Base-by-base conservation (phyloP, 1,140 invertebrate species). In the Magallana gigas region DNA sequence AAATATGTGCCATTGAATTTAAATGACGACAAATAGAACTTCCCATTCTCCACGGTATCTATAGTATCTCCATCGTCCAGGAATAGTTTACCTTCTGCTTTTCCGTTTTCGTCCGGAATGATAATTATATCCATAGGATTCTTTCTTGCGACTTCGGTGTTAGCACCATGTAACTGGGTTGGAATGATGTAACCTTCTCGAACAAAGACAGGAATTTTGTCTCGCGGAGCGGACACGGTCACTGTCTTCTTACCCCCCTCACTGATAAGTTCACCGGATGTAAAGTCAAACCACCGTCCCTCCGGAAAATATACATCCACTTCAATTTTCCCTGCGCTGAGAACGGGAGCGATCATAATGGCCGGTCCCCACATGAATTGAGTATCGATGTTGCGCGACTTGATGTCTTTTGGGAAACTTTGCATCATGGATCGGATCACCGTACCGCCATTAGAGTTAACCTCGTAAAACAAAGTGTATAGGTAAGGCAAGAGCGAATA, bases 281-380 rank as follows among this genome's bases (percentile, higher is more conserved):
- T 94, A 82, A 93, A 95, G 83, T 94, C 91, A 90, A 93, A 95
- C 94, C 94, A 95, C 12, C 92, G 88, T 23, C 92, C 93, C 56
- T 87, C 90, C 8, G 95, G 95, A 83, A 95, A 92, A 89, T 95
- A 95, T 8, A 89, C 90, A 57, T 88, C 88, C 16, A 91, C 84
- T 9, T 89, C 29, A 0, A 86, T 88, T 84, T 88, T 89, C 85
- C 90, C 88, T 86, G 76, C 12, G 81, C 90, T 85, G 11, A 89
- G 85, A 36, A 93, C 88, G 29, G 98, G 97, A 36, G 96, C 94
- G 68, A 98, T 96, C 95, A 98, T 96, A 1, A 98, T 90, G 80
- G 95, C 95, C 14, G 96, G 94, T 18, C 97, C 98, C 96, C 97
- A 97, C 90, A 98, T 94, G 94, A 98, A 98, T 94, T 98, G 97